phyloP scores from a whole-genome alignment of 2,113 vertebrate species.

The Cottus gobio region DNA sequence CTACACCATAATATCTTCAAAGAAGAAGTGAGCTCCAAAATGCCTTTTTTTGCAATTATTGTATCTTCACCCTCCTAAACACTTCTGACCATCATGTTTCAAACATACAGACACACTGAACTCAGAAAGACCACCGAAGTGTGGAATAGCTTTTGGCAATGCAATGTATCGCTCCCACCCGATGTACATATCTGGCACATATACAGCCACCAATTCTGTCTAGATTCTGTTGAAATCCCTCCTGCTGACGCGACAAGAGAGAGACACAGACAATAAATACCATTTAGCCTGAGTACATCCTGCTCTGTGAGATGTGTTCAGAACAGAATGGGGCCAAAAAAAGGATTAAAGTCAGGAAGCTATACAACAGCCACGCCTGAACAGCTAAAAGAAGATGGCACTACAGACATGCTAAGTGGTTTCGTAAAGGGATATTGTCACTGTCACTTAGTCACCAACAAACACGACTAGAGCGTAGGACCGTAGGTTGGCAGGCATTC shows the following conservation, averaged over 20 bases:
- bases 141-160: not conserved
- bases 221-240: constrained; percentile 35
- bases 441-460: constrained; percentile 50
- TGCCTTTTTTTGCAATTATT: not conserved
- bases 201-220: constrained; percentile 19
- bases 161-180: not conserved
- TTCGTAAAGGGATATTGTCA: constrained; percentile 51
- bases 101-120: not conserved
- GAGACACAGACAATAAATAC: constrained; percentile 48
- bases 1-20: not conserved
- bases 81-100: not conserved
- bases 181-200: not conserved
- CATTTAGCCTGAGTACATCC: constrained; percentile 47
- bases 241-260: constrained; percentile 34
- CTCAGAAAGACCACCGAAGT: not conserved
- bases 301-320: constrained; percentile 45
- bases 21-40: not conserved
- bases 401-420: constrained; percentile 52
- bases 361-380: constrained; percentile 41
- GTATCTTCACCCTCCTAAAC: not conserved
- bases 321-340: constrained; percentile 51
- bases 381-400: constrained; percentile 48
- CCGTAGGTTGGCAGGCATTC: constrained; percentile 51
- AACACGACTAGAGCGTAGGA: constrained; percentile 58
- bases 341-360: constrained; percentile 63